phyloP scores from a whole-genome alignment of 2,888 invertebrate genomes.

The Lomographa bimaculata region DNA sequence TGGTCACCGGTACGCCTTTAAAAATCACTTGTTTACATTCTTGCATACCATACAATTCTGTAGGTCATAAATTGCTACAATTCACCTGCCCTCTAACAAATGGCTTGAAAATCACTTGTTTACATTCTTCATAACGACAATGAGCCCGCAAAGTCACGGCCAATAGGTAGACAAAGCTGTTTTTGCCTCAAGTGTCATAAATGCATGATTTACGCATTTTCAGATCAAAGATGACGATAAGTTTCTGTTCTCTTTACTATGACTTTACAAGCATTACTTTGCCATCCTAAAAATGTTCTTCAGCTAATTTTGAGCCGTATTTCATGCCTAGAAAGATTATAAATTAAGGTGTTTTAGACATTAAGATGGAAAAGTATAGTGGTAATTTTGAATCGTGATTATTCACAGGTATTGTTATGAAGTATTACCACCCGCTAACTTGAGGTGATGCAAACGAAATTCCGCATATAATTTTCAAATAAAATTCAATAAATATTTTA shows the following conservation, averaged over 20 bases:
- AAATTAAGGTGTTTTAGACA: conserved; percentile 8
- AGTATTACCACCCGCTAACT: conserved; percentile 76
- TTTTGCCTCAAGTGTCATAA: conserved; percentile 73
- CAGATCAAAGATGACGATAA: conserved; percentile 76
- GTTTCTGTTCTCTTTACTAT: conserved; percentile 73
- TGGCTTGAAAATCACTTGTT: conserved; percentile 56
- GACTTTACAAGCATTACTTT: conserved; percentile 44
- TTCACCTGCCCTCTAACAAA: conserved; percentile 39
- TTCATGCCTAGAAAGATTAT: conserved; percentile 14
- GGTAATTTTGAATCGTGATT: conserved; percentile 60
- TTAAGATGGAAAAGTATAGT: conserved; percentile 30
- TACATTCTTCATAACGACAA: conserved; percentile 59
- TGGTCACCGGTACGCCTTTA: neutral
- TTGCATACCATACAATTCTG: conserved; percentile 16
- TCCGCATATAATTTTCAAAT: conserved; percentile 40
- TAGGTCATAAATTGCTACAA: too few species aligned
- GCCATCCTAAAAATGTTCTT: conserved; percentile 12
- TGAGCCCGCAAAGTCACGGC: conserved; percentile 50
- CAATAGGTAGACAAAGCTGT: conserved; percentile 65
- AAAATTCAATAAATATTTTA: conserved; percentile 38
- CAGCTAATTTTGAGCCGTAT: conserved; percentile 42
- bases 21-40: too few species aligned
- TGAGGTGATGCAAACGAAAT: conserved; percentile 65
- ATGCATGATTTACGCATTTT: conserved; percentile 81
- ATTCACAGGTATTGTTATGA: conserved; percentile 75